Percentiles rank a stretch among this genome's conserved stretches.
These are phyloP conservation scores for Lasioglossum albipes DNA, from an alignment of 1,140 invertebrate genomes.

Conservation along the genomic window DNA sequence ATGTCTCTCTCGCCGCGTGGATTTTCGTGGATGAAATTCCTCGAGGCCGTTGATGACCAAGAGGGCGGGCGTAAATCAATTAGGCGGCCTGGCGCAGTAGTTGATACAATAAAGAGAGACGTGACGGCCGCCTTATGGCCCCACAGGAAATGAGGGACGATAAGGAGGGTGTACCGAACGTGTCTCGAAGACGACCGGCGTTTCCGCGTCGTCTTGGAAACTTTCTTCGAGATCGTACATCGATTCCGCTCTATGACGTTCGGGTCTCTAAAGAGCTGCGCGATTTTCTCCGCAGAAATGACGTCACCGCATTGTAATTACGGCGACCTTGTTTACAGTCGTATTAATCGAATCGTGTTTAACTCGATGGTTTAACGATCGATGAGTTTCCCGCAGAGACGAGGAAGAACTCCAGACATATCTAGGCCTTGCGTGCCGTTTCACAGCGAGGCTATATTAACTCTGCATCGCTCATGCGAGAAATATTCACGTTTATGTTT, in stretches of 20 bases:
- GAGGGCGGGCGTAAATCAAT: constrained; percentile 69
- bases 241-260: not conserved
- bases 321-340: not conserved
- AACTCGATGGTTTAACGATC: not conserved
- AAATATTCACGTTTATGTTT: too few species aligned
- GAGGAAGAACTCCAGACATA: not conserved
- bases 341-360: not conserved
- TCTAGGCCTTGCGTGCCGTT: not conserved
- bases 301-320: not conserved
- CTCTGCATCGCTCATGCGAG: too few species aligned
- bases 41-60: constrained; percentile 23
- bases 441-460: too few species aligned
- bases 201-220: not conserved
- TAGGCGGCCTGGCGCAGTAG: constrained; percentile 57
- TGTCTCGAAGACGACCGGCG: not conserved
- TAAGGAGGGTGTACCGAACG: constrained; percentile 8
- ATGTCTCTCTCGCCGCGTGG: constrained; percentile 12
- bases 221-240: not conserved
- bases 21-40: constrained; percentile 38
- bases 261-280: not conserved
- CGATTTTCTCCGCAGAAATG: not conserved
- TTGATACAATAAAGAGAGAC: constrained; percentile 69
- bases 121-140: constrained; percentile 52
- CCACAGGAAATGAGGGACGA: constrained; percentile 30
- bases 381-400: not conserved